Base-by-base conservation (phyloP, 2,797 vertebrate species). In the Clarias pachynema region DNA sequence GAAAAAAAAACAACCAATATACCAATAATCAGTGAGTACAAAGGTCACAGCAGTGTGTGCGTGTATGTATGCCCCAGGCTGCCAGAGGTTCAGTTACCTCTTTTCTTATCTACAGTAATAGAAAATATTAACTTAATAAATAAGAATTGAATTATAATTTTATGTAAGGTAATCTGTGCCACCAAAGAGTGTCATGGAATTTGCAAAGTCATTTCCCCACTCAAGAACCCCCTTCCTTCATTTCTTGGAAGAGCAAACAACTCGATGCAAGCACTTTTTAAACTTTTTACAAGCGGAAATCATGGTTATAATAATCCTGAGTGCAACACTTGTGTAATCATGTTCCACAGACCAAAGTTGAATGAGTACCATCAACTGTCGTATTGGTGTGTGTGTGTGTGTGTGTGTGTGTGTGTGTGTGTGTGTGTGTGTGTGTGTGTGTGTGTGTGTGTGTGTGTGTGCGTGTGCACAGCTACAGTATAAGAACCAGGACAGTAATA, bases 381-480 rank as follows among this genome's bases (percentile, higher is more conserved):
- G 14, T 22, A 18, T 29, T 8, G 3, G 6, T 56, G 15, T 56
- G n/a, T 75, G 73, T 75, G 73, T 40, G 68, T 24, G 68, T 24
- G 68, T 70, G 68, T 69, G 31, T 69, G 31, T 69, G 66, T 22
- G 31, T 40, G 68, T 70, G 34, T 44, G 68, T 70, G 31, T 26
- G n/a, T 29, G 44, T 74, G 40, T 75, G 73, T 57, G 73, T 57
- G 73, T 57, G 44, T 44, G 69, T 72, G 68, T 22, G 68, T 40
- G 68, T 22, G 66, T 20, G 31, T 20, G 18, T 24, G 68, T 40
- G 18, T 12, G 69, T 34, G 49, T 65, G 5, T 56, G 9, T 75
- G 72, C n/a, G 44, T 79, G 65, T 86, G 34, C 20, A 85, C 10
- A 15, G 26, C 68, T 14, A 26, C 75, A 88, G 91, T 83, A 49